Evolutionary conservation across 2,797 vertebrate species (phyloP).

Genomic region (Necrosyrtes monachus): DNA sequence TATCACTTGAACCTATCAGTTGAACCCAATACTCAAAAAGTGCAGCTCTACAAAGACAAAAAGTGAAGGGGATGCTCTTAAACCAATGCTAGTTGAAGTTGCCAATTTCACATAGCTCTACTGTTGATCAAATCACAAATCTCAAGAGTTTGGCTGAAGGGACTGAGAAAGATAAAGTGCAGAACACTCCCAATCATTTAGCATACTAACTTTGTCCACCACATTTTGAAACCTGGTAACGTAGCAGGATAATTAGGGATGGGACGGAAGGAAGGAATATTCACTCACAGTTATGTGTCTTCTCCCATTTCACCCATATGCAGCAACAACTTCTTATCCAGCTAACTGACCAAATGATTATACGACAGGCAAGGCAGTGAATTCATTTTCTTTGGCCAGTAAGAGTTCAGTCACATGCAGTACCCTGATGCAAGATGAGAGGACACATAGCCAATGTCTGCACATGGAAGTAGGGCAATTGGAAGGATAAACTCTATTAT

Average conservation of each 20-base stretch:
- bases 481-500: conserved; percentile 6
- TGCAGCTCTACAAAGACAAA: neutral
- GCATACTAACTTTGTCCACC: neutral
- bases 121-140: neutral
- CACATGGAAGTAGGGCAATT: neutral
- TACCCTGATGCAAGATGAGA: conserved; percentile 35
- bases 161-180: neutral
- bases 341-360: neutral
- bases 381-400: neutral
- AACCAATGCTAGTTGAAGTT: neutral
- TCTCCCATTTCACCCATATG: neutral
- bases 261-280: neutral
- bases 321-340: neutral
- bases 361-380: neutral
- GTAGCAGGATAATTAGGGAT: neutral
- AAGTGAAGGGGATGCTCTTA: neutral
- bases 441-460: conserved; percentile 9
- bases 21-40: neutral
- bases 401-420: conserved; percentile 32
- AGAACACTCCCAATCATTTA: neutral
- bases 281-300: neutral
- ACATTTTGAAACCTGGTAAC: neutral
- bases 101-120: neutral
- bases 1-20: neutral
- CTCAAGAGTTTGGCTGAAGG: neutral